Base-by-base conservation (phyloP, 1,140 invertebrate genomes). In the Drosophila lini region DNA sequence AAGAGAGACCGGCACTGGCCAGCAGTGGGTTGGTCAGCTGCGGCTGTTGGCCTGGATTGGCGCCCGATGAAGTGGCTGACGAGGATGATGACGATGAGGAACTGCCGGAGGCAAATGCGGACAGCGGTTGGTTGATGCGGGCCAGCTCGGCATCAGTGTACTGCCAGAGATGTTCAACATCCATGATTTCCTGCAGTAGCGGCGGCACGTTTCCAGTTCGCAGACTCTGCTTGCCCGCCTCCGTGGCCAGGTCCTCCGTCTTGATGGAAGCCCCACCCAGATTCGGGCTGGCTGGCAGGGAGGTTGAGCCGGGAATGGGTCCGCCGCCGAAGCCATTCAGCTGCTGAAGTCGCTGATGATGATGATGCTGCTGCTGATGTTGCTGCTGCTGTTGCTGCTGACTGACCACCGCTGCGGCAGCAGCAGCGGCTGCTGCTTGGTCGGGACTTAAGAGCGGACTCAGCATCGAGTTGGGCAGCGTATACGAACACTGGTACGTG, bases 401-500 rank as follows among this genome's bases (percentile, higher is more conserved):
- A 42, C 36, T 71, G 8, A 47, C 64, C 19, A 67, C 71, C 25
- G 78, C 80, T n/a, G 69, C 80, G 3, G 71, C 75, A 4, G 80
- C 75, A 3, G 55, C 78, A 0, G 84, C 80, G 11, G 76, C 78
- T 3, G 81, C 78, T 16, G 90, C 86, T 28, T 90, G 88, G 41
- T 91, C 91, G 0, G 91, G 88, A 74, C 82, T 90, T 6, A 92
- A 56, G 32, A 91, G 44, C 5, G 91, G 91, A 71, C 90, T 91
- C 5, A 92, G 64, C 92, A 94, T 95, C 68, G 93, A 96, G 55
- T 96, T 95, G 48, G 96, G 96, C 62, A 98, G 92, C 16, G 97
- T 96, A 84, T 98, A 98, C 36, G 97, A 97, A 92, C 97, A 98
- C 83, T 98, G 97, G 92, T 99, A 99, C 13, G 97, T 98, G 75